Evolutionary conservation across 2,113 vertebrate genomes (phyloP).

Genomic region (Cricetomys ansorgei): DNA sequence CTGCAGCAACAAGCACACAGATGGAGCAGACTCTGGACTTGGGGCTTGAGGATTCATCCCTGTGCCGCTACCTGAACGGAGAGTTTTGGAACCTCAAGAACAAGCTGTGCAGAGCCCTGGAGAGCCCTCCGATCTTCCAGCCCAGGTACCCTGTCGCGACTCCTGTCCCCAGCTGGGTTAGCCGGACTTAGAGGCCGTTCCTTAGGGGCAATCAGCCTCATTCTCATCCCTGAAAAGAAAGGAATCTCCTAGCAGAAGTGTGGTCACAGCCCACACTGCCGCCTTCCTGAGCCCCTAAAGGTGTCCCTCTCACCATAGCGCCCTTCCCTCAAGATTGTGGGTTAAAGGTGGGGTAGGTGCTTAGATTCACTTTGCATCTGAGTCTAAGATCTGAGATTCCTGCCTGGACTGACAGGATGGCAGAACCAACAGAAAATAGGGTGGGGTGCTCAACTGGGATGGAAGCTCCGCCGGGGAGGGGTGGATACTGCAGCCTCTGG

Average conservation of each 20-base stretch:
- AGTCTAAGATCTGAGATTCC: background rate
- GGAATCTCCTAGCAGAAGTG: background rate
- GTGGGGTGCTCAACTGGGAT: background rate
- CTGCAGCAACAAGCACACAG: fast-evolving
- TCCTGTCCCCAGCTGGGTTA: background rate
- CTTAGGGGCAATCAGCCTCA: background rate
- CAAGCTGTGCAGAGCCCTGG: slow-evolving; percentile 72
- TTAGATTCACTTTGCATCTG: background rate
- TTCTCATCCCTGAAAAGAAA: background rate
- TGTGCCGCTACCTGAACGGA: slow-evolving; percentile 82
- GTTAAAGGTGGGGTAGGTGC: background rate
- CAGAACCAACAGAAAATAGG: background rate
- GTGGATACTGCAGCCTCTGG: background rate
- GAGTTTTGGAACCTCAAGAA: slow-evolving; percentile 81
- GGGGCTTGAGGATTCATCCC: slow-evolving; percentile 45
- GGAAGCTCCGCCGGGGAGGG: background rate
- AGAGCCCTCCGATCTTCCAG: slow-evolving; percentile 79
- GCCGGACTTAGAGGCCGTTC: background rate
- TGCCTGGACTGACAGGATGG: fast-evolving
- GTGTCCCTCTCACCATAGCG: background rate
- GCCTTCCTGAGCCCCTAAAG: fast-evolving
- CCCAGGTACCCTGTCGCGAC: slow-evolving; percentile 64
- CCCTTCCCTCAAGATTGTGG: background rate
- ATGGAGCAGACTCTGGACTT: slow-evolving; percentile 21
- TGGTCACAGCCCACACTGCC: fast-evolving